phyloP scores from a whole-genome alignment of 2,888 invertebrate species.

The Teleiodes luculella region DNA sequence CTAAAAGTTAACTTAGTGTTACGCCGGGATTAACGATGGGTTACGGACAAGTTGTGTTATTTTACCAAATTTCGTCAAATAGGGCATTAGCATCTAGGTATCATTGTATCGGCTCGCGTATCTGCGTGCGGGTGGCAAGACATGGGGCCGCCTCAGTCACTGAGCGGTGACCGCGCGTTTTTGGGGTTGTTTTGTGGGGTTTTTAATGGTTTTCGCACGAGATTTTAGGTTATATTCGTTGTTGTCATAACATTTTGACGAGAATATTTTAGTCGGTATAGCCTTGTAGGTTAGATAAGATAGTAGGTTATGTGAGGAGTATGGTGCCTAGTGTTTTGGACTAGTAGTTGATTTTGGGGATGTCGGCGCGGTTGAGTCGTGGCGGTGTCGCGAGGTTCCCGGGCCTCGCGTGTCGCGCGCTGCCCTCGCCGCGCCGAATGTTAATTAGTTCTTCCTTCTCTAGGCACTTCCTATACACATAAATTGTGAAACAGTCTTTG shows the following conservation, averaged over 20 bases:
- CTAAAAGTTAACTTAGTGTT: conserved; percentile 23
- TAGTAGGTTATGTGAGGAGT: conserved; percentile 10
- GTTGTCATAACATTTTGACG: conserved; percentile 67
- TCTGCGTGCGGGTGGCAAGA: conserved; percentile 64
- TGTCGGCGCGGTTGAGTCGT: conserved; percentile 23
- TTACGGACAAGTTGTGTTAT: conserved; percentile 55
- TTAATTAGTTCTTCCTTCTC: conserved; percentile 71
- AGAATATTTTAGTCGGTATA: conserved; percentile 28
- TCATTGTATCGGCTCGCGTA: conserved; percentile 75
- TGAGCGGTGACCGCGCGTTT: conserved; percentile 39
- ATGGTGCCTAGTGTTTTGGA: conserved; percentile 9
- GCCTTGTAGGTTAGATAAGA: conserved; percentile 3
- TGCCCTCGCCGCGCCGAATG: conserved; percentile 60
- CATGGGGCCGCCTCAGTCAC: conserved; percentile 49
- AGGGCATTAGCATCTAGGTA: conserved; percentile 78
- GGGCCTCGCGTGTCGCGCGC: conserved; percentile 55
- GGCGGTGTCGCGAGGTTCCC: conserved; percentile 34
- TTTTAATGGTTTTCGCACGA: conserved; percentile 59
- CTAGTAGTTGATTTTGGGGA: background rate
- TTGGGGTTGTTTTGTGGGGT: conserved; percentile 44
- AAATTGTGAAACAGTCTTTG: conserved; percentile 17
- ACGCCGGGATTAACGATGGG: conserved; percentile 22
- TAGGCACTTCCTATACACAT: conserved; percentile 54
- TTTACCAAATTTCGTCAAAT: conserved; percentile 76
- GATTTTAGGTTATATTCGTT: conserved; percentile 76